Evolutionary conservation across 2,888 invertebrate species (phyloP), one percentile per base, ranked within the genome.

Genomic region (Ornithoptera alexandrae): DNA sequence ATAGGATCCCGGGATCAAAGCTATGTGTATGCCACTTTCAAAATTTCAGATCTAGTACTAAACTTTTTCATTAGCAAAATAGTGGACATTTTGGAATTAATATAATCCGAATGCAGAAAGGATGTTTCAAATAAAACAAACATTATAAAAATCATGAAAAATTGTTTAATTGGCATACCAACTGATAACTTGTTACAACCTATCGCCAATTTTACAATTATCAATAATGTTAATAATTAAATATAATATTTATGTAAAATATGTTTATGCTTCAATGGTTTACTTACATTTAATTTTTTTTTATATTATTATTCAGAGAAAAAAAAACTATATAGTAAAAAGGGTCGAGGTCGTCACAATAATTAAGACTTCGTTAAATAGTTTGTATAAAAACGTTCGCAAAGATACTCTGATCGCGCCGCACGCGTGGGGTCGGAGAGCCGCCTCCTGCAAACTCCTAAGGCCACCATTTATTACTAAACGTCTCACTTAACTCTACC

Each of bases 161-260:
- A 92, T 92, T 91, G 92, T 92, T 89, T 90, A 91, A 92, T 92
- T 91, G 91, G 92, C 91, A 90, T 91, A 88, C 90, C 89, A 91
- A 91, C 88, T 86, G 88, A 89, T 88, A 89, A 90, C 90, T 90
- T 88, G 91, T 91, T 92, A 92, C 92, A 92, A 92, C 92, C 91
- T 91, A 90, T 88, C 88, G 88, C 92, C 92, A 92, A 92, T 90
- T 90, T 90, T 88, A 92, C 92, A 92, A 92, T 92, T 86, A 92
- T 92, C 91, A 91, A 90, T 89, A 89, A 88, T 90, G 90, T 92
- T 92, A 92, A 89, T 90, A 87, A 90, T 92, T 91, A 92, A 91
- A 92, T 92, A 92, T 90, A 91, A 91, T 91, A 92, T 90, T 90
- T 91, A 90, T 90, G 91, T 92, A 92, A 91, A 91, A 92, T 91